phyloP scores from a whole-genome alignment of 2,888 invertebrate genomes.

The Branchipolynoe longqiensis region DNA sequence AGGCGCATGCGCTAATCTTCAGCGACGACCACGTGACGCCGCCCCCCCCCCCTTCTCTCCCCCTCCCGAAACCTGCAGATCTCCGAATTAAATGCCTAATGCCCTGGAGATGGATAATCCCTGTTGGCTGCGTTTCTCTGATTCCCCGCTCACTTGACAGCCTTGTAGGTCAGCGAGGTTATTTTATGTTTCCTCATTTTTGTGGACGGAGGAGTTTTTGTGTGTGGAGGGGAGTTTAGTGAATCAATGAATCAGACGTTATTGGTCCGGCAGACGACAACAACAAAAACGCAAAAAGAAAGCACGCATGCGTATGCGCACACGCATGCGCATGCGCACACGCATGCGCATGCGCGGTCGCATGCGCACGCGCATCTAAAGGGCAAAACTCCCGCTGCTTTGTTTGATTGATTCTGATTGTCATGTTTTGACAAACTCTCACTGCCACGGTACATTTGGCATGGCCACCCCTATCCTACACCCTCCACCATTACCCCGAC shows the following conservation, averaged over 20 bases:
- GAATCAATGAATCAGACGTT: neutral
- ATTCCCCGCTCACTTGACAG: neutral
- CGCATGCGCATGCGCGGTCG: no score
- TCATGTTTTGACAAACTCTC: slow-evolving; percentile 42
- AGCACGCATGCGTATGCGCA: no score
- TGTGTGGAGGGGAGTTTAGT: no score
- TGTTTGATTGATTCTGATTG: slow-evolving; percentile 47
- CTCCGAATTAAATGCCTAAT: slow-evolving; percentile 29
- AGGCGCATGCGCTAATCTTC: neutral
- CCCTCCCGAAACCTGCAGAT: slow-evolving; percentile 7
- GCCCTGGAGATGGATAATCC: slow-evolving; percentile 1
- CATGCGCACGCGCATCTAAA: neutral
- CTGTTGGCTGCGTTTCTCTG: neutral
- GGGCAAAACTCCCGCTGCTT: neutral
- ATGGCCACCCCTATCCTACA: neutral
- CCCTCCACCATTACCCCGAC: neutral
- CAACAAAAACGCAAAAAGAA: no score
- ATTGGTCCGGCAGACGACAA: neutral
- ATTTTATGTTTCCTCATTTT: no score
- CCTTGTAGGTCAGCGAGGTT: neutral
- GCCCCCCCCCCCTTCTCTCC: neutral
- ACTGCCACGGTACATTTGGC: slow-evolving; percentile 2
- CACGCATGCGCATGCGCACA: no score
- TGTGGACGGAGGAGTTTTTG: no score
- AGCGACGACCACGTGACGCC: neutral